These are phyloP conservation scores for Schlechtendalia chinensis DNA, from an alignment of 1,140 invertebrate species.

Conservation along the genomic window DNA sequence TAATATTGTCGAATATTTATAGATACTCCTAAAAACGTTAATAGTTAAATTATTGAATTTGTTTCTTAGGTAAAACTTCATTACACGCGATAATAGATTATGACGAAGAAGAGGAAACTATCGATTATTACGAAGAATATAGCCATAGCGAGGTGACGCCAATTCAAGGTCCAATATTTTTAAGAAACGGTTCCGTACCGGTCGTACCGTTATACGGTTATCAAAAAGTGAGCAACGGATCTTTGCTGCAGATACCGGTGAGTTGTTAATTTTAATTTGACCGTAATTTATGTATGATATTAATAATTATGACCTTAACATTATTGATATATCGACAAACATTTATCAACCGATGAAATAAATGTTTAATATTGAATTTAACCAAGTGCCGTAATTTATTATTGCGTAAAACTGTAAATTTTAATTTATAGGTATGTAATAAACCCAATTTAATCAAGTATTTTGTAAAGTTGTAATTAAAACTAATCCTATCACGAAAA, in stretches of 20 bases:
- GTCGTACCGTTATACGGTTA: constrained; percentile 83
- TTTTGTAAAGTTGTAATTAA: too few relatives aligned
- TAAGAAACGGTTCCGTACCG: constrained; percentile 76
- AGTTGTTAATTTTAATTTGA: constrained; percentile 57
- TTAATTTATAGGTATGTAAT: too few relatives aligned
- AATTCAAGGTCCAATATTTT: constrained; percentile 75
- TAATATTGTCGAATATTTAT: too few relatives aligned
- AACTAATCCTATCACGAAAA: too few relatives aligned
- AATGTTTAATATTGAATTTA: too few relatives aligned
- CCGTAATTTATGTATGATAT: too few relatives aligned
- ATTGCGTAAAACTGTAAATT: too few relatives aligned
- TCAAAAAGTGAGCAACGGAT: constrained; percentile 76
- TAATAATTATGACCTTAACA: too few relatives aligned
- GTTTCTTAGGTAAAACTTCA: constrained; percentile 61
- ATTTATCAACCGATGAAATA: too few relatives aligned
- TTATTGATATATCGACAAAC: too few relatives aligned
- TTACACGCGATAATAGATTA: constrained; percentile 71
- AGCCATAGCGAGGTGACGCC: constrained; percentile 65
- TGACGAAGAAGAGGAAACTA: constrained; percentile 61
- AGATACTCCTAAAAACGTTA: neutral
- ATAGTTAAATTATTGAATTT: neutral
- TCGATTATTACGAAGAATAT: constrained; percentile 57
- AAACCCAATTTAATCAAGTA: too few relatives aligned
- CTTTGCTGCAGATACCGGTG: constrained; percentile 82
- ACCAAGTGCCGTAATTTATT: too few relatives aligned